Base-by-base conservation (phyloP, 2,113 vertebrate species). In the Muntiacus reevesi region DNA sequence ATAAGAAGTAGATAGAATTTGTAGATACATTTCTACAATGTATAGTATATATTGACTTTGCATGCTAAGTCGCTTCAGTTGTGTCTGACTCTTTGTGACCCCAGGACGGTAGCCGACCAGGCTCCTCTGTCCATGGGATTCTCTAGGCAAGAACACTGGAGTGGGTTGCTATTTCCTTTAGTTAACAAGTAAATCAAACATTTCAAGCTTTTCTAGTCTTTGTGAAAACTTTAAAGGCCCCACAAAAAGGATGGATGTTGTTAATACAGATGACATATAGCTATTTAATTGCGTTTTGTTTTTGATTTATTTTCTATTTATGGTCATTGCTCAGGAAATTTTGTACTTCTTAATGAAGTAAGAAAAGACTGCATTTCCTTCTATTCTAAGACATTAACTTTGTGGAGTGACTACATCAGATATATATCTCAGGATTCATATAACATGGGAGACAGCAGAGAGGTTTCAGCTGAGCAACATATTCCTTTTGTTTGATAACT, bases 151-250 rank as follows among this genome's bases (percentile, higher is more conserved):
- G n/a, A 40, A 40, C 25, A 74, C 36, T 74, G 67, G 11, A 74
- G 36, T 74, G 36, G 36, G 36, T 74, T 74, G 36, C 67, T 74
- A 40, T 40, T 40, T 74, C 67, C 21, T 74, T 96, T 95, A 92
- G 59, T 91, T 97, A 94, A 81, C 47, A 90, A 96, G 71, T 4
- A 64, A 96, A 94, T 67, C 54, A 94, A 97, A 90, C 47, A 95
- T 62, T 86, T 96, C 55, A 94, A 92, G 57, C 13, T 74, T 90
- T 94, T 95, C 50, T 96, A 94, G 45, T 8, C 9, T 81, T 86
- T 81, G 40, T 93, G 47, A 95, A 92, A 28, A 40, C 33, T 89
- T 95, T 27, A 94, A 95, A 90, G 25, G 10, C 47, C n/a, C 30
- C 50, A 89, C 55, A 59, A 67, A 62, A 96, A 88, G 36, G 28